Percentiles rank a stretch among this genome's conserved stretches.
phyloP scores from a whole-genome alignment of 2,797 vertebrate genomes.

The Smutsia gigantea region DNA sequence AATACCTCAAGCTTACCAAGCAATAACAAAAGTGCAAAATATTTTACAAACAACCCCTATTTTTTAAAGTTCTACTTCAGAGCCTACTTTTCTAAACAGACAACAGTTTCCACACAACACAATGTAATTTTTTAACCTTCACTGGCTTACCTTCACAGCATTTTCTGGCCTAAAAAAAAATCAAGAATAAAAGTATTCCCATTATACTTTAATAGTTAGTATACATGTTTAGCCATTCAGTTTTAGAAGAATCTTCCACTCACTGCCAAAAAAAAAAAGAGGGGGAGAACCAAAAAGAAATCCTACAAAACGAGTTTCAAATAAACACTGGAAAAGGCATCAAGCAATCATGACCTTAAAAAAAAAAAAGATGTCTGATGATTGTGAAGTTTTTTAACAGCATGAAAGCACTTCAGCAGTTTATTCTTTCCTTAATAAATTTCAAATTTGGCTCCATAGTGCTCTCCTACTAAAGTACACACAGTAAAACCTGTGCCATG shows the following conservation, averaged over 20 bases:
- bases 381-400: constrained; percentile 61
- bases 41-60: neutral
- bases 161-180: constrained; percentile 44
- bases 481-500: neutral
- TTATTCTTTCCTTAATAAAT: constrained; percentile 9
- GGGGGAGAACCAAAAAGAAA: constrained; percentile 39
- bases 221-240: constrained; percentile 52
- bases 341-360: constrained; percentile 84
- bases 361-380: constrained; percentile 82
- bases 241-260: constrained; percentile 66
- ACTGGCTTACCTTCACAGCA: constrained; percentile 81
- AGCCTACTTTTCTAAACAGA: neutral
- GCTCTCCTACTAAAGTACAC: neutral
- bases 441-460: neutral
- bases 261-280: constrained; percentile 65
- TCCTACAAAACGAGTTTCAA: constrained; percentile 78
- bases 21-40: constrained; percentile 52
- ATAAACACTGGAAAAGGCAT: constrained; percentile 84
- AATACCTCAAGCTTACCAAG: neutral
- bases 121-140: constrained; percentile 36
- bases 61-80: neutral
- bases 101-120: constrained; percentile 5
- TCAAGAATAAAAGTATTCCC: constrained; percentile 25
- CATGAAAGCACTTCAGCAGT: constrained; percentile 7
- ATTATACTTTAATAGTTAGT: constrained; percentile 52